A percentile compares a stretch with the other conserved stretches of the same genome.
phyloP scores from a whole-genome alignment of 2,113 vertebrate species.

The Mesocricetus auratus region DNA sequence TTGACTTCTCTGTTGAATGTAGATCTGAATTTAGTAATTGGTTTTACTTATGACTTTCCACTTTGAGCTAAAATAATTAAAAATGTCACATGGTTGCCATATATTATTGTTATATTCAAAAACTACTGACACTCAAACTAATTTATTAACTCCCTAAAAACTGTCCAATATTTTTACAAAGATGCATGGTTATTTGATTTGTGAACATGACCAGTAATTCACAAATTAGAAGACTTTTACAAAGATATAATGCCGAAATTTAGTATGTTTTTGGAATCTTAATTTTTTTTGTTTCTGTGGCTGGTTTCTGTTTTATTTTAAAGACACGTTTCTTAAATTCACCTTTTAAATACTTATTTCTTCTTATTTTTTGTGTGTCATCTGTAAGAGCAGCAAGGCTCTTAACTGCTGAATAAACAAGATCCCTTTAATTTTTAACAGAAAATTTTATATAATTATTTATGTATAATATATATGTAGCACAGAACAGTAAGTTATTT shows the following conservation, averaged over 20 bases:
- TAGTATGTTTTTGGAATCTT: no score
- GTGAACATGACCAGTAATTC: background rate
- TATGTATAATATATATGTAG: background rate
- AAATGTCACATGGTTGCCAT: background rate
- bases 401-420: background rate
- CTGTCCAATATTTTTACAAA: background rate
- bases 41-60: background rate
- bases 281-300: no score
- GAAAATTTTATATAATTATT: background rate
- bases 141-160: background rate
- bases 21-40: background rate
- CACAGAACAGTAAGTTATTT: background rate
- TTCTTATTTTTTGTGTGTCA: background rate
- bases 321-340: background rate
- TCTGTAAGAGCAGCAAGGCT: background rate
- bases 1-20: background rate
- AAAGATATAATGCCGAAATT: background rate
- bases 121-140: background rate
- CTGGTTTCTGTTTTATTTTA: no score
- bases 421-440: background rate
- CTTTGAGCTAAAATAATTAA: conserved; percentile 4
- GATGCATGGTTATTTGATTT: background rate
- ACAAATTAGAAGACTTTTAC: background rate
- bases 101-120: background rate
- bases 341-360: background rate